Evolutionary conservation across 2,113 vertebrate species (phyloP).

Genomic region (Syngnathus typhle): DNA sequence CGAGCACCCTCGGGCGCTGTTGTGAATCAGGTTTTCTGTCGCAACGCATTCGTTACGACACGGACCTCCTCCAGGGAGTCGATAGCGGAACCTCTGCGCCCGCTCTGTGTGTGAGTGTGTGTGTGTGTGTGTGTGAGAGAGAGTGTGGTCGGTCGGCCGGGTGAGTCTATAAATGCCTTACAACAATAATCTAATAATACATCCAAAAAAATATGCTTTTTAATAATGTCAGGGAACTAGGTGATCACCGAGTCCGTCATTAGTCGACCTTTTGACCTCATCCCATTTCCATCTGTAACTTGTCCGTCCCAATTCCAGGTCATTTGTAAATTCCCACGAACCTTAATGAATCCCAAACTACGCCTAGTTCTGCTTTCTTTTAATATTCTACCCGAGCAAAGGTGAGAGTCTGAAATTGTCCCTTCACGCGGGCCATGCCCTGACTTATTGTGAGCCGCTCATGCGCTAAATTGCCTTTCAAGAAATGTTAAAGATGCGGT

Average conservation of each 20-base stretch:
- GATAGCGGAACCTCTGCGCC: constrained; percentile 47
- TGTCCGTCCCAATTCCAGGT: not conserved
- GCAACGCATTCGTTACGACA: constrained; percentile 55
- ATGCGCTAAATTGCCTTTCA: constrained; percentile 37
- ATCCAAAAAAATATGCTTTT: constrained; percentile 9
- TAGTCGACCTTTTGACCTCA: not conserved
- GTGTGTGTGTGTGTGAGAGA: constrained; percentile 8
- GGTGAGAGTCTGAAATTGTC: not conserved
- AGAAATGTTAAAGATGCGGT: constrained; percentile 21
- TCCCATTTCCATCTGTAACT: not conserved
- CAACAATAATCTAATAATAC: constrained; percentile 10
- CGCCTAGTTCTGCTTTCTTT: not conserved
- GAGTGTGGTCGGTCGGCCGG: not conserved
- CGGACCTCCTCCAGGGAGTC: constrained; percentile 50
- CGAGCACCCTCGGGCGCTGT: constrained; percentile 39
- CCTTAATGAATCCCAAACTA: not conserved
- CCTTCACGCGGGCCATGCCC: not conserved
- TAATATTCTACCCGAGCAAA: not conserved
- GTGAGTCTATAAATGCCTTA: constrained; percentile 2
- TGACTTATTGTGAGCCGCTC: constrained; percentile 20
- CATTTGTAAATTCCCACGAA: not conserved
- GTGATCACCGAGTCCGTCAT: not conserved
- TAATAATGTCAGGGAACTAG: constrained; percentile 21
- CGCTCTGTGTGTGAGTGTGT: not conserved
- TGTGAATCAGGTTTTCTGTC: constrained; percentile 68